Evolutionary conservation across 2,888 invertebrate genomes (phyloP), one percentile per base, ranked within the genome.

Genomic region (Amblyteles armatorius): DNA sequence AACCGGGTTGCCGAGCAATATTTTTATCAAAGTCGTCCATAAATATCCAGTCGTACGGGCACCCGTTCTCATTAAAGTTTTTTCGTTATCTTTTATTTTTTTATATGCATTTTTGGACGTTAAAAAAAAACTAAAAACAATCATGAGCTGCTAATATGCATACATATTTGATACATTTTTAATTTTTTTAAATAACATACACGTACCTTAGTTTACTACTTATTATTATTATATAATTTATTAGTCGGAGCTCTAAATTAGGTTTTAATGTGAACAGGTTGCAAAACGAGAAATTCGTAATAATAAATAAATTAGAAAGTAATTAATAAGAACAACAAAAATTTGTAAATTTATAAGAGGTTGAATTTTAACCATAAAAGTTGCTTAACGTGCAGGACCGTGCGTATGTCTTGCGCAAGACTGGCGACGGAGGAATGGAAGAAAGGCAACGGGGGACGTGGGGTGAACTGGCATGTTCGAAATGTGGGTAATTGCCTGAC

Each of bases 401-500:
- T 60, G 22, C 5, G 44, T 48, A 3, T 44, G 16, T 57, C 19
- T 40, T 9, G 7, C 5, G 60, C 0, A 19, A 48, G 48, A 48
- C 29, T 48, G 63, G 29, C 48, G 36, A 50, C 22, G 63, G 19
- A 60, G 76, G 50, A 60, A 40, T 55, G 79, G 71, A 67, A 63
- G 76, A 68, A 83, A 82, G 87, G 82, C 78, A 83, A 88, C 88
- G 88, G 83, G 71, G 29, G 79, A 52, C 22, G 71, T 67, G 77
- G 48, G 77, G 76, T 65, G 82, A 86, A 77, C 87, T 60, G 69
- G 88, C 82, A 82, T 83, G 83, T 82, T 87, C 87, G 90, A 88
- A 89, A 89, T 88, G 89, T 89, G 87, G 90, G 90, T 92, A 93
- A 93, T 93, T 93, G 92, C 91, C 78, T 92, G 91, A 93, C 91